Base-by-base conservation (phyloP, 1,140 invertebrate genomes). In the Medauroidea extradentata region DNA sequence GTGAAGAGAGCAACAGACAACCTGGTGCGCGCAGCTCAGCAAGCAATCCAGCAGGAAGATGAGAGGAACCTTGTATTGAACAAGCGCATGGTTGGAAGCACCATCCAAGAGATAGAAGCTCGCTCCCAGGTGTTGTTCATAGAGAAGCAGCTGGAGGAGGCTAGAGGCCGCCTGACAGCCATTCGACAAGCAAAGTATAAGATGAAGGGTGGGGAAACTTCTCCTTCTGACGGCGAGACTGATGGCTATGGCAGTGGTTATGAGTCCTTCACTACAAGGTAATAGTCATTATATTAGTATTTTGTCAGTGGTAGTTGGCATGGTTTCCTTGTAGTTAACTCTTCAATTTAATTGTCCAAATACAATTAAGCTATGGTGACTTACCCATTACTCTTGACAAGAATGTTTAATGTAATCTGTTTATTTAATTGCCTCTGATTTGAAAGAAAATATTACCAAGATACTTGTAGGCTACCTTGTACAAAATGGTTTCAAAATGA, bases 1-100 rank as follows among this genome's bases (percentile, higher is more conserved):
- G 96, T 99, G 0, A 99, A 98, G 78, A 83, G 92, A 63, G 97
- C 97, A 1, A 99, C 97, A 0, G 96, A 99, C 74, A 96, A 96
- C 77, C 76, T 99, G 61, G 97, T 99, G 11, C 80, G 86, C 25
- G 93, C 96, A 0, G 96, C 96, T 0, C 88, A 96, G 66, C 91
- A 97, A 72, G 91, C 93, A 1, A 92, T 98, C 52, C 90, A 91
- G 46, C 67, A 89, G 27, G 93, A 96, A 66, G 95, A 98, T 67
- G 95, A 98, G 68, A 78, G 91, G 21, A 90, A 86, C 41, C 77
- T 98, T 3, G 86, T 96, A 44, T 82, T 99, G 18, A 94, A 96
- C 70, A 86, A 89, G 43, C 79, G 89, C 48, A 94, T 96, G 88
- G 95, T 98, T 4, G 91, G 91, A 52, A 92, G 93, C 19, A 93